Evolutionary conservation across 1,140 invertebrate genomes (phyloP), one percentile per base, ranked within the genome.

Genomic region (Lanistes nyassanus): DNA sequence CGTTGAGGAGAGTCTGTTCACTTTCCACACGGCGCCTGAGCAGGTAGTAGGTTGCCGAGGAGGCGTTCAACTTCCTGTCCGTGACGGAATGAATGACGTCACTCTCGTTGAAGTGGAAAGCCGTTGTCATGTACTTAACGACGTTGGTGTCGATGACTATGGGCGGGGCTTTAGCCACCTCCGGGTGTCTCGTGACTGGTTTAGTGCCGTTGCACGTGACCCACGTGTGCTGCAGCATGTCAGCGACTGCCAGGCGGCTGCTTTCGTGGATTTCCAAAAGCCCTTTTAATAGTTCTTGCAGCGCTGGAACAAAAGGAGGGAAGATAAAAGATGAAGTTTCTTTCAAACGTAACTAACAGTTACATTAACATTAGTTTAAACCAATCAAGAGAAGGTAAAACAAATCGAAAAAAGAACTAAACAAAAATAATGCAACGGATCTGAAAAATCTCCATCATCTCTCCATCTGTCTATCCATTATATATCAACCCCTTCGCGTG

Each of bases 171-270:
- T 84, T 76, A 36, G 75, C 56, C 34, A 81, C 60, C 3, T 76
- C 79, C 19, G 79, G 79, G 26, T 79, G 79, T 26, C 81, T 74
- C 34, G 75, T 36, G 19, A 83, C 53, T 37, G 81, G 75, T 26
- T 74, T 69, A 37, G 72, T 65, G 60, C 81, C 67, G 58, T 77
- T 71, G 36, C 75, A 78, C 26, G 74, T 75, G 58, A 86, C 55
- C 84, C 84, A 87, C 5, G 78, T 70, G 79, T 87, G 84, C 64
- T 73, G 21, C 39, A 86, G 66, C 9, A 86, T 47, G 31, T 82
- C 84, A n/a, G 80, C 78, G 60, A 86, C 81, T 34, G 76, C 81
- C n/a, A 86, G 83, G 67, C 86, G 72, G 34, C 80, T 78, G 47
- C 75, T 76, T 6, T 81, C 78, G 37, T 83, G 79, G 13, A 80